phyloP scores from a whole-genome alignment of 2,888 invertebrate genomes.

The Tinea semifulvella region DNA sequence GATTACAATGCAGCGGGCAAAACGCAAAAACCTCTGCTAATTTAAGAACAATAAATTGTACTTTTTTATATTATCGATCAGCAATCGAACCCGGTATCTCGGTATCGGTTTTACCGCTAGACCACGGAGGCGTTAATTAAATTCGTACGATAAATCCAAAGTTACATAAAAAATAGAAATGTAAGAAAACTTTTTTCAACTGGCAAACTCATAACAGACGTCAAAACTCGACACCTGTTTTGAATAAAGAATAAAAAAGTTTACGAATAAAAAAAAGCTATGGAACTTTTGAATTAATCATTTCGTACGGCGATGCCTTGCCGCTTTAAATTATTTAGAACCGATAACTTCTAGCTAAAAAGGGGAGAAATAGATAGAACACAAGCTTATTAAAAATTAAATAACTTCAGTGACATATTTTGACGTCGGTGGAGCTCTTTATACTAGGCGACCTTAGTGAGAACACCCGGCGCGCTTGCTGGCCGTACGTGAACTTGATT shows the following conservation, averaged over 20 bases:
- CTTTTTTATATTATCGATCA: no score
- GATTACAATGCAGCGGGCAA: no score
- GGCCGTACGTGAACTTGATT: no score
- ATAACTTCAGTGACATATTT: constrained; percentile 3
- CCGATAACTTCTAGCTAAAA: constrained; percentile 6
- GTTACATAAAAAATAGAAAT: no score
- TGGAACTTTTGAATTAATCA: background rate
- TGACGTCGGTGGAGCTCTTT: background rate
- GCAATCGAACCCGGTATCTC: no score
- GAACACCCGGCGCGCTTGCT: no score
- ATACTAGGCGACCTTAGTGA: background rate
- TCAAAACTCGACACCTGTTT: constrained; percentile 1
- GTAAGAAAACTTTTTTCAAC: no score
- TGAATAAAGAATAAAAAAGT: background rate
- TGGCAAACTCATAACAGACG: background rate
- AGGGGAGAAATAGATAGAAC: background rate
- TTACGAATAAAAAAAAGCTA: background rate
- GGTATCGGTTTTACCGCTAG: no score
- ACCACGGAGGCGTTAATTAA: no score
- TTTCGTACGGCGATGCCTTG: background rate
- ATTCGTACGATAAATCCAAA: no score
- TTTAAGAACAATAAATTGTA: no score
- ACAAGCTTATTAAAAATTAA: constrained; percentile 8
- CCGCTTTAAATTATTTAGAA: constrained; percentile 14
- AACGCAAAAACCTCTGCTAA: no score